Evolutionary conservation across 2,888 invertebrate genomes (phyloP), one percentile per base, ranked within the genome.

Genomic region (Lycia hirtaria): DNA sequence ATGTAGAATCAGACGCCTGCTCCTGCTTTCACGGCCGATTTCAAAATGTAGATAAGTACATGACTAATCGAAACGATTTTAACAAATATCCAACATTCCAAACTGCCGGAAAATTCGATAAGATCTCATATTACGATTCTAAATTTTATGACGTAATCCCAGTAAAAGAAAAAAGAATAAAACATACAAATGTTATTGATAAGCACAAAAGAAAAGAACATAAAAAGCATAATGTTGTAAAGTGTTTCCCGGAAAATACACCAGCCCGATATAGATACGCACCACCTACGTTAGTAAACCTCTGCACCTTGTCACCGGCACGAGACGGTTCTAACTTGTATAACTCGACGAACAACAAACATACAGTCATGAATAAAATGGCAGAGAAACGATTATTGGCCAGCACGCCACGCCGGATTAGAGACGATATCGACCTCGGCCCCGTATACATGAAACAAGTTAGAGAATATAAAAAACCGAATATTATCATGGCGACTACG

Each of bases 121-220:
- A 68, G 12, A 69, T 71, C 19, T 55, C 67, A 30, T 87, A 81
- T 65, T 85, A 89, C 50, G 84, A 90, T 59, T 79, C 87, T 2
- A 82, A 79, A 50, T 71, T 81, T 26, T 88, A 88, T 41, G 91
- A 91, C 61, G 61, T 88, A 14, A 64, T 85, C 15, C 90, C 90
- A 1, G 89, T 90, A 1, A 89, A 78, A 67, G 89, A 90, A 63
- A 80, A 76, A 22, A 44, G 79, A 1, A 14, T 63, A 3, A 80
- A 75, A 65, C 53, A 56, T 14, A 67, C 65, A 49, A 78, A 75
- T 45, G 65, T 73, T 22, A 61, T 65, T 0, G 70, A 72, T 14
- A 51, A 28, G 15, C 30, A 55, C 6, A 78, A 72, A 53, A 77
- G 58, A 62, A 79, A 71, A 30, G 69, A 76, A 35, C 48, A 52